Base-by-base conservation (phyloP, 1,140 invertebrate genomes). In the Habropoda laboriosa region DNA sequence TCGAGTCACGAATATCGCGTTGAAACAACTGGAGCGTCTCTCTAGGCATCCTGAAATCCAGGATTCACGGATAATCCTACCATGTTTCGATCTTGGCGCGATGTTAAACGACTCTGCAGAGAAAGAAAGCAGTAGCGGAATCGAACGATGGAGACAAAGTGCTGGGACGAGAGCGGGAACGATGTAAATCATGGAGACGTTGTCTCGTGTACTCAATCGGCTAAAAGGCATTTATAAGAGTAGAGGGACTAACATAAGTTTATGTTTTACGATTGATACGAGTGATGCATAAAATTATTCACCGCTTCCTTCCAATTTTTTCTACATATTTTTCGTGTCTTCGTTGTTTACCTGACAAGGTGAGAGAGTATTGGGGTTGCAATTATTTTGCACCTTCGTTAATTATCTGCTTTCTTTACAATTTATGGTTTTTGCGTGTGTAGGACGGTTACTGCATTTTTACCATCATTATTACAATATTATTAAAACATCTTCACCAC, bases 1-100 rank as follows among this genome's bases (percentile, higher is more conserved):
- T 90, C 88, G 88, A 92, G 89, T 91, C 89, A 90, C 90, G 90
- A 87, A 92, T 90, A 91, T 91, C 89, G 89, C 88, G 86, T 90
- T 86, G 86, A 82, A 82, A 86, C 87, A 90, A 91, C 87, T 89
- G 89, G 88, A 91, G 86, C 88, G 82, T 87, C 78, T 87, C 78
- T 82, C 85, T 72, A 83, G 82, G 79, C 79, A 88, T 89, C 78
- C 79, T 84, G 81, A 81, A 86, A 88, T 88, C 84, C 86, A 38
- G 81, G 88, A 87, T 89, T 82, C 82, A 80, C 76, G 88, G 86
- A 90, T 90, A 89, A 90, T 91, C 88, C 85, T 77, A 83, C 85
- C 82, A 66, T 82, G 87, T 79, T 89, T 91, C 88, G 87, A 89
- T 89, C 83, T 74, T 76, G 74, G 74, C 67, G 68, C 73, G 58